Conservation (phyloP, 2,797 vertebrate genomes). For the Telmatherina bonti region DNA sequence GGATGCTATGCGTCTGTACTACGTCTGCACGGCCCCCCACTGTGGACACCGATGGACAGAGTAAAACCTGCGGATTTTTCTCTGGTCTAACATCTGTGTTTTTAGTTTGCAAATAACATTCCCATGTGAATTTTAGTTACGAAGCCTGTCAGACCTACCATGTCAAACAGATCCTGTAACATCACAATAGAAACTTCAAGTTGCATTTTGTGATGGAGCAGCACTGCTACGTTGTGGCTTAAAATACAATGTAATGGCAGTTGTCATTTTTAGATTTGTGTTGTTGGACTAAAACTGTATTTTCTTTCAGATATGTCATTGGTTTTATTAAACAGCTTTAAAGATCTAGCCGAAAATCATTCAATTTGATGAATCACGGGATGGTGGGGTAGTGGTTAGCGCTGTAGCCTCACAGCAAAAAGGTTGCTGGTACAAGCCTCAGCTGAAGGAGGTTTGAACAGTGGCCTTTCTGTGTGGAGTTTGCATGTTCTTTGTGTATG, state of each 20-base stretch:
- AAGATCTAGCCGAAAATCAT: neutral
- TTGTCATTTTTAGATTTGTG: constrained; percentile 43
- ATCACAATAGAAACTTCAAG: neutral
- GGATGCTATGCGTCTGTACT: constrained; percentile 96
- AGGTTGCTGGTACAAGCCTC: too few species aligned
- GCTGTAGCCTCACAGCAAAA: too few species aligned
- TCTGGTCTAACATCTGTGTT: constrained; percentile 22
- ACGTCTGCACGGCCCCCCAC: constrained; percentile 94
- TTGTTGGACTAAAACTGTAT: constrained; percentile 61
- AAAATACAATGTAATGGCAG: constrained; percentile 41
- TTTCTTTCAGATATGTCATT: constrained; percentile 37
- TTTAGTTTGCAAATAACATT: neutral
- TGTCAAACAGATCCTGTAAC: neutral
- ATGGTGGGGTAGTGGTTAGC: too few species aligned
- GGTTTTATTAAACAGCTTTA: neutral
- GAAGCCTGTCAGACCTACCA: neutral
- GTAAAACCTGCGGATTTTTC: constrained; percentile 61
- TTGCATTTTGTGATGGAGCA: constrained; percentile 9
- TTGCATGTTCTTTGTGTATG: too few species aligned
- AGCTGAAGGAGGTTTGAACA: too few species aligned
- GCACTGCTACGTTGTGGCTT: constrained; percentile 16
- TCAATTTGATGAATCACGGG: neutral
- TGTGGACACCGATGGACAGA: constrained; percentile 97
- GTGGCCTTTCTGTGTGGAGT: too few species aligned
- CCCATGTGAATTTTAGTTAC: constrained; percentile 2